phyloP scores from a whole-genome alignment of 1,140 invertebrate species.

The Uloborus diversus region DNA sequence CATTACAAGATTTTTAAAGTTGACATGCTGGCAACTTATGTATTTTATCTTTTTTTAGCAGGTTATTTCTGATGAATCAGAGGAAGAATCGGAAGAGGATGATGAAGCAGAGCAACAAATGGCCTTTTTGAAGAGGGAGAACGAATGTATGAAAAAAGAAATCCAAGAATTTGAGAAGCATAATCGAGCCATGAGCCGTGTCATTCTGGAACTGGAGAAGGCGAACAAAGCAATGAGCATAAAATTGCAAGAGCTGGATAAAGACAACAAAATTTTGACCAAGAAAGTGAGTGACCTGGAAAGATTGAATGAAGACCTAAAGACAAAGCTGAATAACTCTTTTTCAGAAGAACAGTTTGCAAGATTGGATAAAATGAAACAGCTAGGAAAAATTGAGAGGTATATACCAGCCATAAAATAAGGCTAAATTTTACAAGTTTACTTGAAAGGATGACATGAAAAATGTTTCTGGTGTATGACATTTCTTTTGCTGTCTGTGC shows the following conservation, averaged over 20 bases:
- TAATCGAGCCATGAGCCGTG: constrained; percentile 39
- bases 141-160: constrained; percentile 38
- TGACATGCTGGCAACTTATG: no score
- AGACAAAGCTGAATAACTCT: constrained; percentile 32
- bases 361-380: constrained; percentile 44
- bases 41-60: no score
- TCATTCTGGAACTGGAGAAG: constrained; percentile 44
- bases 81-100: constrained; percentile 13
- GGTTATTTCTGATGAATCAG: constrained; percentile 12
- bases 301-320: constrained; percentile 38
- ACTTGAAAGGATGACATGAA: no score
- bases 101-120: constrained; percentile 25
- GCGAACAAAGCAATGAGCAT: constrained; percentile 45
- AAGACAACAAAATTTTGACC: constrained; percentile 42
- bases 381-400: constrained; percentile 39
- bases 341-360: constrained; percentile 46
- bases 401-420: constrained; percentile 46
- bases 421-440: no score
- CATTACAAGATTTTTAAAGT: no score
- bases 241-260: constrained; percentile 31
- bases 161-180: constrained; percentile 48
- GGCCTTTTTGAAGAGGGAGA: constrained; percentile 23
- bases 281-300: constrained; percentile 36
- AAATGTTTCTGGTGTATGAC: no score
- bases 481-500: no score